phyloP scores from a whole-genome alignment of 2,797 vertebrate genomes.

The Austrolebias charrua region DNA sequence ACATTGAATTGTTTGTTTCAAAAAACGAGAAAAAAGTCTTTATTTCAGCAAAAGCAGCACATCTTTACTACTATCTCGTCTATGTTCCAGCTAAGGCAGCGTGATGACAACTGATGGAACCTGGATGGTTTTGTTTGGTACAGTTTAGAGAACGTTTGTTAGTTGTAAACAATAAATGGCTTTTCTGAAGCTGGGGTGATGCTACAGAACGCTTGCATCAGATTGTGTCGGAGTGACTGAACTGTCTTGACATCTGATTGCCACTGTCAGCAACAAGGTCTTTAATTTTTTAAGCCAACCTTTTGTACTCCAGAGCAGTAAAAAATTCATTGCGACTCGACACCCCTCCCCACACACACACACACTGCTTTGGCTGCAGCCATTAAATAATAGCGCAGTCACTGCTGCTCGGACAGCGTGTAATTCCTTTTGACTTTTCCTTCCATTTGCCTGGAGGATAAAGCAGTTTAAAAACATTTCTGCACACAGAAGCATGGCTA shows the following conservation, averaged over 20 bases:
- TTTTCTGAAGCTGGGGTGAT: constrained; percentile 10
- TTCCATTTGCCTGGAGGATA: constrained; percentile 94
- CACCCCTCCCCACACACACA: no score
- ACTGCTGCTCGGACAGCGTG: constrained; percentile 83
- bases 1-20: not conserved
- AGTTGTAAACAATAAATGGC: constrained; percentile 30
- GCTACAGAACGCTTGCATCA: constrained; percentile 29
- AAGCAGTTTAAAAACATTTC: constrained; percentile 87
- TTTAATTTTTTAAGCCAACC: constrained; percentile 86
- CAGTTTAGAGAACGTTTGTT: not conserved
- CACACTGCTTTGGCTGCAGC: constrained; percentile 48
- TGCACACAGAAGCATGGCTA: constrained; percentile 88
- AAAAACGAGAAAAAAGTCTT: not conserved
- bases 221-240: constrained; percentile 52
- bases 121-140: constrained; percentile 1
- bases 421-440: constrained; percentile 92
- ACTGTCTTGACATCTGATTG: constrained; percentile 70
- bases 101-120: constrained; percentile 1
- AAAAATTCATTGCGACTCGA: constrained; percentile 86
- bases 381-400: constrained; percentile 80
- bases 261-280: constrained; percentile 77
- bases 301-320: constrained; percentile 83
- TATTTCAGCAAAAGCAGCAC: not conserved
- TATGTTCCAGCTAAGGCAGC: not conserved
- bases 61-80: not conserved